phyloP scores from a whole-genome alignment of 2,113 vertebrate genomes.

The Rhabdomys dilectus region DNA sequence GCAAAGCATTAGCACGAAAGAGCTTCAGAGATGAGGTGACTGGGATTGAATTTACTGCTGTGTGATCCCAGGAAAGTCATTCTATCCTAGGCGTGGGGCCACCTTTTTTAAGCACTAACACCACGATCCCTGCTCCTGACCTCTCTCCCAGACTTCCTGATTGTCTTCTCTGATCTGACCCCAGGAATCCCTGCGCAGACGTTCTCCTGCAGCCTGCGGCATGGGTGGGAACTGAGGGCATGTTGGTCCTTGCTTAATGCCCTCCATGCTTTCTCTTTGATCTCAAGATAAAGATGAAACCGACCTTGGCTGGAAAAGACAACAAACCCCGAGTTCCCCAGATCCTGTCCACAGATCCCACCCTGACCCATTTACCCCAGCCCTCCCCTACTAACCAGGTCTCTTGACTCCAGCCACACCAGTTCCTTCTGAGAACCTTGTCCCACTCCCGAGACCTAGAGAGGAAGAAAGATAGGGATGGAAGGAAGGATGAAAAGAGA shows the following conservation, averaged over 20 bases:
- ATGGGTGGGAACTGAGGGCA: background rate
- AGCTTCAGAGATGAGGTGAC: background rate
- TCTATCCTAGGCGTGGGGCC: background rate
- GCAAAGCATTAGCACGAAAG: fast-evolving
- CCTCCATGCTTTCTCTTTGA: background rate
- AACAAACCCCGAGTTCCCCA: background rate
- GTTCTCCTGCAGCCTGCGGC: background rate
- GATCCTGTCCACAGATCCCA: background rate
- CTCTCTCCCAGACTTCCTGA: background rate
- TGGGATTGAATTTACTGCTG: background rate
- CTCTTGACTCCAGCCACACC: background rate
- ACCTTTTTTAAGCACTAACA: background rate
- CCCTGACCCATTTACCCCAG: background rate
- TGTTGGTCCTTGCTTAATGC: background rate
- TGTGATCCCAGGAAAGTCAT: background rate
- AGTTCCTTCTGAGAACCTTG: background rate
- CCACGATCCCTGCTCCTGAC: background rate
- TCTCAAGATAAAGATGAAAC: background rate
- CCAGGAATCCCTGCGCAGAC: background rate
- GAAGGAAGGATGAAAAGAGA: background rate
- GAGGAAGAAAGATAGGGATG: too few species aligned
- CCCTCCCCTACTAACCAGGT: background rate
- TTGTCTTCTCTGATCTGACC: background rate
- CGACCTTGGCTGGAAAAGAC: background rate
- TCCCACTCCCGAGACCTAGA: background rate